These are phyloP conservation scores for Arnoldichthys spilopterus DNA, from an alignment of 2,797 vertebrate genomes.

Conservation along the genomic window DNA sequence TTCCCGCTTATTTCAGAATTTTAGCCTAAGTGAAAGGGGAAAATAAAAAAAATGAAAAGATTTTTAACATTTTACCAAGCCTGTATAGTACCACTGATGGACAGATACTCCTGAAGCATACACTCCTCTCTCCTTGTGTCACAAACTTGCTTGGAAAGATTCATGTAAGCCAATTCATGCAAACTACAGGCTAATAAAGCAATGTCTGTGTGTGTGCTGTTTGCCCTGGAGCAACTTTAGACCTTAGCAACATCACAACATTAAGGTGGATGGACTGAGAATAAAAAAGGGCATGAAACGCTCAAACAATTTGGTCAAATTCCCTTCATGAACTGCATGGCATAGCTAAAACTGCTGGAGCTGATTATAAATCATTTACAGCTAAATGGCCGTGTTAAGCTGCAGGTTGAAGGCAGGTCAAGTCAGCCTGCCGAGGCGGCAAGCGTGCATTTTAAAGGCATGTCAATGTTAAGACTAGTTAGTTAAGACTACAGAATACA, in stretches of 20 bases:
- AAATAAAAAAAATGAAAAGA: neutral
- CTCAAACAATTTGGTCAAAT: neutral
- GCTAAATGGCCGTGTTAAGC: neutral
- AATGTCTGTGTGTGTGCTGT: neutral
- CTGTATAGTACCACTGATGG: slow-evolving; percentile 4
- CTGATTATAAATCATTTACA: neutral
- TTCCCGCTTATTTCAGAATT: no score
- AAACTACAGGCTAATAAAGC: neutral
- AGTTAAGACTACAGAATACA: neutral
- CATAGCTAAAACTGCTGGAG: neutral
- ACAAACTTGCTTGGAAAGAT: slow-evolving; percentile 8
- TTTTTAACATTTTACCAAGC: neutral
- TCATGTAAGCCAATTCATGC: neutral
- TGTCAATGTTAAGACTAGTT: neutral
- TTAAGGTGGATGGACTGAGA: neutral
- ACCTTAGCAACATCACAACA: neutral
- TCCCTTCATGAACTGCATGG: neutral
- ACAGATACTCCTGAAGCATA: slow-evolving; percentile 8
- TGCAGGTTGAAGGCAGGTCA: neutral
- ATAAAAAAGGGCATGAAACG: neutral
- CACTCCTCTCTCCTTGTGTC: neutral
- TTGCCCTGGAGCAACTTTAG: neutral
- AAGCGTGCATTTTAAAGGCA: neutral
- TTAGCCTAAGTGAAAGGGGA: neutral
- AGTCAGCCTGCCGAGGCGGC: neutral